Base-by-base conservation (phyloP, 1,140 invertebrate genomes). In the Drosophila pseudoobscura region DNA sequence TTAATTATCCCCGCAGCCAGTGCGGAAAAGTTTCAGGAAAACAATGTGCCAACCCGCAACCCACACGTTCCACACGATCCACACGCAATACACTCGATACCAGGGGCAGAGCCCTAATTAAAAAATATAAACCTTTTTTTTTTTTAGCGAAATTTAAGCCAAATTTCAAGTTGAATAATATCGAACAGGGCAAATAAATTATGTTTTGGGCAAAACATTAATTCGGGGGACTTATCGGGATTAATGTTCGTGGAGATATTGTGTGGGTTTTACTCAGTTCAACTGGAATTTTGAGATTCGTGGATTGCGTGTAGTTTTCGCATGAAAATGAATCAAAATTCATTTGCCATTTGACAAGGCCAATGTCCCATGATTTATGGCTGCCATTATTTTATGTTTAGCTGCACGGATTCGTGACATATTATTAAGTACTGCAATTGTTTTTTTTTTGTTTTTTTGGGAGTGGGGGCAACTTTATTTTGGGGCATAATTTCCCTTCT, bases 281-380 rank as follows among this genome's bases (percentile, higher is more conserved):
- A 17, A 17, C 17, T 17, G 17, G 0, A 17, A 17, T 17, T 17
- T 35, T 1, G 35, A 5, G 35, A 39, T 39, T 39, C 8, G 11
- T 39, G 11, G 57, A 75, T 75, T 79, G 80, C 80, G 80, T 76
- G 77, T 84, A 66, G 49, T 46, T 62, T 50, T 54, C 60, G 58
- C 69, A 74, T 78, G 26, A 64, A 69, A 69, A 69, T 69, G 56
- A 69, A 69, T 69, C 65, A 69, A 69, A 69, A 39, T 74, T 76
- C 57, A 75, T 79, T 80, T 60, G 46, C 59, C 65, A 61, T 76
- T 76, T 84, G 80, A 84, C 80, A 84, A 76, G 76, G 66, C 62
- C 62, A 80, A 80, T 62, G 68, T 49, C 72, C 35, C 62, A 65
- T 84, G 80, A 84, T 84, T 84, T 84, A 84, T 84, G 80, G 56